Base-by-base conservation (phyloP, 2,888 invertebrate species). In the Latheticus oryzae region DNA sequence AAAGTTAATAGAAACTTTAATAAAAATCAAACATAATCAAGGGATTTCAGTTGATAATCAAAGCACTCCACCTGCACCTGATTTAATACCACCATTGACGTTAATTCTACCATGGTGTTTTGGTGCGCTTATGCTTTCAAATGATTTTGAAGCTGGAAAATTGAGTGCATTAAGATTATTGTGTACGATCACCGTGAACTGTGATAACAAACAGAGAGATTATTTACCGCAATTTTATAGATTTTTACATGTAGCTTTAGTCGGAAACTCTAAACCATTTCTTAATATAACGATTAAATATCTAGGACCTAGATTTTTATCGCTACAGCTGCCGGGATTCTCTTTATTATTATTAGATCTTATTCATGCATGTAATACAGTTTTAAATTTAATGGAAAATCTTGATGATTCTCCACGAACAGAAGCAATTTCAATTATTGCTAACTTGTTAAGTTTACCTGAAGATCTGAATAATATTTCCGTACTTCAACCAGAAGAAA, bases 41-140 rank as follows among this genome's bases (percentile, higher is more conserved):
- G 90, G 91, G 9, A 85, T 92, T 28, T 87, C 89, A 1, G 78
- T 84, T 40, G 91, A 93, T 74, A 91, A 90, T 79, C 85, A 86
- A 73, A 85, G 82, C 42, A 89, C 90, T 4, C 91, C 91, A n/a
- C 82, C 85, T 17, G 85, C 87, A 7, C 90, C 92, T 1, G 85
- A 87, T 58, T 79, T 91, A 43, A 86, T 91, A 62, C 93, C 93
- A 43, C 97, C 97, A 0, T 82, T 95, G 67, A 90, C 91, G 60
- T 84, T 95, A 61, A 89, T 96, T 70, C 87, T 95, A 32, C 93
- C 96, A 9, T 97, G 97, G 97, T 93, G 97, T 75, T 93, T 96
- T 78, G 93, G 95, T 75, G 94, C 94, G 1, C 82, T 94, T 45
- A 83, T 86, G n/a, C 79, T 95, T 64, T 87, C 91, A 33, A 84